These are phyloP conservation scores for Acanthurus leucopareius DNA, from an alignment of 2,797 vertebrate genomes.

Conservation along the genomic window DNA sequence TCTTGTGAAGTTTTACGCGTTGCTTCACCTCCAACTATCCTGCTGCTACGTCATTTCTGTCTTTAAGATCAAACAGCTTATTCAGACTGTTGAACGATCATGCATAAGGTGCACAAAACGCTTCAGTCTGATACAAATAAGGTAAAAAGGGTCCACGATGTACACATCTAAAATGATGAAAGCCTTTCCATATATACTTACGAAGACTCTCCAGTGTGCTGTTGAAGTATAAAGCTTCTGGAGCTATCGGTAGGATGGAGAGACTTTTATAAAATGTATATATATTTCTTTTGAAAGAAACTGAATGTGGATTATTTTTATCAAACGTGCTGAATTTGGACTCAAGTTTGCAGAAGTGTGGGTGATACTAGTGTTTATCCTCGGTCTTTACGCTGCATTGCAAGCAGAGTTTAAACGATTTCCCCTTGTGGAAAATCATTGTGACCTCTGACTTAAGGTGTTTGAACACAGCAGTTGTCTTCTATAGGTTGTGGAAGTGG, in stretches of 20 bases:
- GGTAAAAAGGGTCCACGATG: not conserved
- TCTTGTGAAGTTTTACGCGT: no score
- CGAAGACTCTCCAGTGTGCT: no score
- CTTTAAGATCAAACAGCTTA: no score
- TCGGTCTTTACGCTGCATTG: slow-evolving; percentile 18
- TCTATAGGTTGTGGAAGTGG: slow-evolving; percentile 28
- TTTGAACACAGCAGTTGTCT: slow-evolving; percentile 43
- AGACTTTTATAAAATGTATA: no score
- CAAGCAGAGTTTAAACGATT: slow-evolving; percentile 35
- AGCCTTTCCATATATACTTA: no score
- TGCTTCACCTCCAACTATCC: no score
- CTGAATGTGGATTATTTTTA: not conserved
- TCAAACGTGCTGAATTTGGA: not conserved
- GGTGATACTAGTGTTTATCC: not conserved
- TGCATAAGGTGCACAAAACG: not conserved
- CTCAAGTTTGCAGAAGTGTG: not conserved
- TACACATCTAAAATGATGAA: not conserved
- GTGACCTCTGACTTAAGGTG: slow-evolving; percentile 35
- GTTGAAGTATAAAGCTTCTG: no score
- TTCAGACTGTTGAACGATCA: no score
- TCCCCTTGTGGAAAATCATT: slow-evolving; percentile 30
- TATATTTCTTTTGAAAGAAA: not conserved
- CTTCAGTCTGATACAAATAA: not conserved
- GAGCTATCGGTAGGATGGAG: not conserved
- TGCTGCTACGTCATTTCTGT: no score